phyloP scores from a whole-genome alignment of 2,888 invertebrate genomes.

The Himalopsyche japonica region DNA sequence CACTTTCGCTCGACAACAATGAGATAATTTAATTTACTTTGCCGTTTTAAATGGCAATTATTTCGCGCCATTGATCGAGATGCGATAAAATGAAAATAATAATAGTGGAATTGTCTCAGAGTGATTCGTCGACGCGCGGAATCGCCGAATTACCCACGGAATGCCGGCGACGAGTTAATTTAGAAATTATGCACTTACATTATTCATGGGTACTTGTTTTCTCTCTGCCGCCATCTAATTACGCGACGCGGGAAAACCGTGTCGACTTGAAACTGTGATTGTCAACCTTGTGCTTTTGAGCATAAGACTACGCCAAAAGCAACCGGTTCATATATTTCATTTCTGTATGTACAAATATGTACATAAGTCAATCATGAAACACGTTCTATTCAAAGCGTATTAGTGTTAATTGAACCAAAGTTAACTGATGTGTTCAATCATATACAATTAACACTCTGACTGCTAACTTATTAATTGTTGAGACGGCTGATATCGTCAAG shows the following conservation, averaged over 20 bases:
- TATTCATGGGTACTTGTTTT: conserved; percentile 29
- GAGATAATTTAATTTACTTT: neutral
- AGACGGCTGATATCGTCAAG: too few relatives aligned
- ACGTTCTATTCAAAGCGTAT: too few relatives aligned
- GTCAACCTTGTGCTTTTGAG: neutral
- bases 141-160: neutral
- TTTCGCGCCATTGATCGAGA: neutral
- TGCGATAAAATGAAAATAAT: neutral
- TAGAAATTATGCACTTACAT: conserved; percentile 33
- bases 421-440: too few relatives aligned
- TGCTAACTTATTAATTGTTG: too few relatives aligned
- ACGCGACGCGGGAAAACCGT: neutral
- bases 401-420: too few relatives aligned
- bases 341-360: too few relatives aligned
- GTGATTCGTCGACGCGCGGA: neutral
- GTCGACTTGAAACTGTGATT: neutral
- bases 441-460: too few relatives aligned
- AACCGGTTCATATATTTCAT: too few relatives aligned
- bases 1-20: neutral
- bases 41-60: neutral
- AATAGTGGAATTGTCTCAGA: neutral
- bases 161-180: conserved; percentile 9
- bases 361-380: too few relatives aligned
- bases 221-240: conserved; percentile 20
- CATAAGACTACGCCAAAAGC: too few relatives aligned